Conservation (phyloP, 2,113 vertebrate genomes). For the Ptyas mucosa region DNA sequence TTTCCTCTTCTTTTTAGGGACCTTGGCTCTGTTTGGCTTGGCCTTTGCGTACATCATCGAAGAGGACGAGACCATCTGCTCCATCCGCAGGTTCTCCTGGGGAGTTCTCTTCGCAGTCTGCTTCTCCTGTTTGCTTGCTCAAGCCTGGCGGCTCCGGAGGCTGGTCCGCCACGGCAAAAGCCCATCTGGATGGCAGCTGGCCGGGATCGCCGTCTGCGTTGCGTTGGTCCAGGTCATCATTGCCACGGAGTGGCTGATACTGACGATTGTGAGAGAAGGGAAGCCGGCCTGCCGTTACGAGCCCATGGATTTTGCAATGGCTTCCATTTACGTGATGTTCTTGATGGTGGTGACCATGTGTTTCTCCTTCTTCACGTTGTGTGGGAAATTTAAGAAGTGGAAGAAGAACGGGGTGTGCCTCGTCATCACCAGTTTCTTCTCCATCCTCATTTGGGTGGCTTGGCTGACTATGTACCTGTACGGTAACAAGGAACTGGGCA, state of each 20-base stretch:
- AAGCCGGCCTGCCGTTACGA: slow-evolving; percentile 86
- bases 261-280: slow-evolving; percentile 85
- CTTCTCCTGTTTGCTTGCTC: slow-evolving; percentile 91
- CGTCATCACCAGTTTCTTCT: slow-evolving; percentile 82
- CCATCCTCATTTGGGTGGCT: slow-evolving; percentile 88
- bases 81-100: slow-evolving; percentile 86
- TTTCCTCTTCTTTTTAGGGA: slow-evolving; percentile 88
- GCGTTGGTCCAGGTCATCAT: slow-evolving; percentile 92
- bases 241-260: slow-evolving; percentile 88
- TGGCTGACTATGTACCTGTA: slow-evolving; percentile 96
- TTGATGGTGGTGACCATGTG: slow-evolving; percentile 78
- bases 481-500: slow-evolving; percentile 78
- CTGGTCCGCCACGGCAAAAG: slow-evolving; percentile 84
- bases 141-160: slow-evolving; percentile 83
- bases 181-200: slow-evolving; percentile 84
- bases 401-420: slow-evolving; percentile 86
- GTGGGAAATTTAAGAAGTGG: slow-evolving; percentile 90
- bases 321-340: slow-evolving; percentile 87
- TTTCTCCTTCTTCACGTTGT: slow-evolving; percentile 82
- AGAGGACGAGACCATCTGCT: slow-evolving; percentile 84
- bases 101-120: slow-evolving; percentile 88
- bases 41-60: slow-evolving; percentile 92
- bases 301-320: slow-evolving; percentile 88
- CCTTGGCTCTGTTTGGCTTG: slow-evolving; percentile 87
- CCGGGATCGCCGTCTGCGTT: slow-evolving; percentile 79